These are phyloP conservation scores for Calidris pygmaea DNA, from an alignment of 2,113 vertebrate species.

Conservation along the genomic window DNA sequence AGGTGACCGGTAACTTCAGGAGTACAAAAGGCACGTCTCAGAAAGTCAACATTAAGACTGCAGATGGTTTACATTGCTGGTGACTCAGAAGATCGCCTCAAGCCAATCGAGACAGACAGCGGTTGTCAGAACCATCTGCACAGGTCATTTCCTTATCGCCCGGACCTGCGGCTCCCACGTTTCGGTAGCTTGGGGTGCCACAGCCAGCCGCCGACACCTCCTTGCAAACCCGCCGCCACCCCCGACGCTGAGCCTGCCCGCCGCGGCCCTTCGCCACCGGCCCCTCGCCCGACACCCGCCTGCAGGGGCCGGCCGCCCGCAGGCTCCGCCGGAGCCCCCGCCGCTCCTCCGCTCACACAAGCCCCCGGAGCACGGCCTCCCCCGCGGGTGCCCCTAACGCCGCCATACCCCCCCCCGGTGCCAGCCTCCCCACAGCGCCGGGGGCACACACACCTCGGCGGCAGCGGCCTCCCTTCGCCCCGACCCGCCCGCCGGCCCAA, in stretches of 20 bases:
- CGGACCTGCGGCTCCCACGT: neutral
- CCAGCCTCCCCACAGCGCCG: neutral
- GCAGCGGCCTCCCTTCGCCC: neutral
- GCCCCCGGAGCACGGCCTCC: neutral
- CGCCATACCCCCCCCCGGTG: neutral
- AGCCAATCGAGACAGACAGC: neutral
- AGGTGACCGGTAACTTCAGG: neutral
- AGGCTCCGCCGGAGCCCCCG: neutral
- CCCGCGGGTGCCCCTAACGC: neutral
- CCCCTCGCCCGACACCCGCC: neutral
- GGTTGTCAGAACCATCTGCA: neutral
- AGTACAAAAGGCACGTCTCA: neutral
- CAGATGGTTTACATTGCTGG: neutral
- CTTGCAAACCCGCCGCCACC: neutral
- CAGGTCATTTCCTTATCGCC: neutral
- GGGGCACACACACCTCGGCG: neutral
- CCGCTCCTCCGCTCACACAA: neutral
- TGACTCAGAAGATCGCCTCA: conserved; percentile 1
- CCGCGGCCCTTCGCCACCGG: neutral
- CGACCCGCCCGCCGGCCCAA: neutral
- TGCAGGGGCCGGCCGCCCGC: neutral
- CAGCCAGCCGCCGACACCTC: neutral
- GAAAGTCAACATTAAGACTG: neutral
- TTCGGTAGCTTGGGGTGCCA: neutral
- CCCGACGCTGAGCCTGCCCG: neutral